Percentiles rank a stretch among this genome's conserved stretches.
phyloP scores from a whole-genome alignment of 2,113 vertebrate genomes.

The Ciconia stormi region DNA sequence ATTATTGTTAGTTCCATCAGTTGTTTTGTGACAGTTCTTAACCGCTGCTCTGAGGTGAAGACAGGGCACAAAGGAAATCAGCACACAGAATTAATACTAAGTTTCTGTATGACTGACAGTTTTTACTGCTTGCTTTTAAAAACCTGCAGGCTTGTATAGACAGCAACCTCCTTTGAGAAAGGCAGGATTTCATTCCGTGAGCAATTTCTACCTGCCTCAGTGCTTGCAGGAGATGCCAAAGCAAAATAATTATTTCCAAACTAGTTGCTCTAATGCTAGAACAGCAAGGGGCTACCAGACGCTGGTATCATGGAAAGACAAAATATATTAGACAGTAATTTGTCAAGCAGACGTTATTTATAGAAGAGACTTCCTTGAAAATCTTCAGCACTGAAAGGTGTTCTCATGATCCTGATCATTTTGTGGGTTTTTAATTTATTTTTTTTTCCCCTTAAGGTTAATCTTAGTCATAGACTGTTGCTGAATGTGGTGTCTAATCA shows the following conservation, averaged over 20 bases:
- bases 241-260: not conserved
- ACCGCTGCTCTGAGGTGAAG: not conserved
- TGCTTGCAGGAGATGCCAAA: not conserved
- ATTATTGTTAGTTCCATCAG: not conserved
- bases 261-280: not conserved
- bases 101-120: not conserved
- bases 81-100: not conserved
- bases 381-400: not conserved
- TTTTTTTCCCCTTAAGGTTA: not conserved
- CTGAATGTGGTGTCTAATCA: not conserved
- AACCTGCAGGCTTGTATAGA: not conserved
- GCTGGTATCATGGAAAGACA: not conserved
- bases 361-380: not conserved
- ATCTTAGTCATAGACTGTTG: not conserved
- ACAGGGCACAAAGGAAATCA: not conserved
- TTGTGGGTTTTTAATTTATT: not conserved
- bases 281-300: not conserved
- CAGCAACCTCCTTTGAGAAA: not conserved
- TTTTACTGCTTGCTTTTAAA: not conserved
- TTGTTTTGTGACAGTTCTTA: not conserved
- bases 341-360: not conserved
- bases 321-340: not conserved
- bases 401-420: not conserved
- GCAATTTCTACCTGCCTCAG: not conserved
- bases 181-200: not conserved